phyloP scores from a whole-genome alignment of 2,113 vertebrate species.

The Eubucco bourcierii region DNA sequence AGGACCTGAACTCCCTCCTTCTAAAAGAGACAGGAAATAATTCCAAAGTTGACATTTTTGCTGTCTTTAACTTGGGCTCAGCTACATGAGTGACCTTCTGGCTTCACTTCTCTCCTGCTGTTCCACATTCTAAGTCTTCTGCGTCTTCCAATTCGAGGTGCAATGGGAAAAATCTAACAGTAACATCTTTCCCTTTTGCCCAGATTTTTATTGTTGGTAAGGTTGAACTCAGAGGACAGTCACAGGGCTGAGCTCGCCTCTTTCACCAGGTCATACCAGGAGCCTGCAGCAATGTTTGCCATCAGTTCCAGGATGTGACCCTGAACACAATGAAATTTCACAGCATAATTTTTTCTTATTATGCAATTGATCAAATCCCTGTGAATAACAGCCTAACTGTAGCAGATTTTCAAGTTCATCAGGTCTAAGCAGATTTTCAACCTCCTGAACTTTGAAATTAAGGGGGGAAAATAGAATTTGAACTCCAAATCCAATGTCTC shows the following conservation, averaged over 20 bases:
- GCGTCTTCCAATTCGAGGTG: accelerated
- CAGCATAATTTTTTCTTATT: neutral
- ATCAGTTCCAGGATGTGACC: neutral
- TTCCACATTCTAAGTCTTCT: neutral
- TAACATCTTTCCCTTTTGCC: neutral
- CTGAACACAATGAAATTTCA: neutral
- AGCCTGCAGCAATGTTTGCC: neutral
- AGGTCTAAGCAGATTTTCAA: neutral
- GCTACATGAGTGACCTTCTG: neutral
- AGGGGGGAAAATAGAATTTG: neutral
- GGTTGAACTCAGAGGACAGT: neutral
- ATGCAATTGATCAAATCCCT: neutral
- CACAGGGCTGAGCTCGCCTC: neutral
- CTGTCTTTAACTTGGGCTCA: neutral
- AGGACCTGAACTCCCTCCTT: neutral
- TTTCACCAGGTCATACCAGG: neutral
- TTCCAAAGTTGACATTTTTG: neutral
- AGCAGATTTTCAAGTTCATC: neutral
- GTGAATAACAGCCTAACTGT: neutral
- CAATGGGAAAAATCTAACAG: neutral
- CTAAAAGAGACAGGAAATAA: neutral
- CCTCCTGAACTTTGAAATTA: neutral
- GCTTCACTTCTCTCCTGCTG: neutral
- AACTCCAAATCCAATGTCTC: neutral
- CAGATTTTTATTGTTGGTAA: neutral